These are phyloP conservation scores for Galerucella pusilla DNA, from an alignment of 2,888 invertebrate genomes.

Conservation along the genomic window DNA sequence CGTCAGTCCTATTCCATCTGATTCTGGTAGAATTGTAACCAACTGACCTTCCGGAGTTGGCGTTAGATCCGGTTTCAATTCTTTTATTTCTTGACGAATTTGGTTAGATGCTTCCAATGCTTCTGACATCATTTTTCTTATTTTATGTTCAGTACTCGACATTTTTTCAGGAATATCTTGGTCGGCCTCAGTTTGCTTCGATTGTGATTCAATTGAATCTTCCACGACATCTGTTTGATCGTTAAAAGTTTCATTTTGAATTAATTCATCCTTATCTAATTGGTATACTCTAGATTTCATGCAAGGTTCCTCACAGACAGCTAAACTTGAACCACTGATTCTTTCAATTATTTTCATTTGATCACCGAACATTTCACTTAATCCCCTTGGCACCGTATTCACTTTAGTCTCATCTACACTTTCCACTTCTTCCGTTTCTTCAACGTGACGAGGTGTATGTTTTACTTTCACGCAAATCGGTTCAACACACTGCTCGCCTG, in stretches of 20 bases:
- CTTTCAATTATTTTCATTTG: slow-evolving; percentile 48
- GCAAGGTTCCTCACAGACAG: slow-evolving; percentile 43
- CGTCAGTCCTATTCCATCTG: slow-evolving; percentile 51
- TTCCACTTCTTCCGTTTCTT: slow-evolving; percentile 22
- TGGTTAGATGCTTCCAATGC: slow-evolving; percentile 66
- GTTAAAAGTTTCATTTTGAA: not conserved
- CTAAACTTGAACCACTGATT: slow-evolving; percentile 41
- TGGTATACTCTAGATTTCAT: not conserved
- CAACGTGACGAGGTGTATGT: slow-evolving; percentile 47
- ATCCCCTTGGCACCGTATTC: slow-evolving; percentile 20
- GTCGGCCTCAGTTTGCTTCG: not conserved
- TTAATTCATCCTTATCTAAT: not conserved
- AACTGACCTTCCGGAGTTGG: slow-evolving; percentile 67
- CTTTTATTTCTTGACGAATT: slow-evolving; percentile 66
- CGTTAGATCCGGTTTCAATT: slow-evolving; percentile 67
- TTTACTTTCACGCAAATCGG: slow-evolving; percentile 57
- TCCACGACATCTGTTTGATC: not conserved
- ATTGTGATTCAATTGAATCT: not conserved
- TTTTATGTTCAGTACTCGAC: slow-evolving; percentile 54
- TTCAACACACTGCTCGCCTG: slow-evolving; percentile 51
- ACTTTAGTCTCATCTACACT: not conserved
- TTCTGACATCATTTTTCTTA: slow-evolving; percentile 65
- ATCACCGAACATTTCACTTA: slow-evolving; percentile 36
- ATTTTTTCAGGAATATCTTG: slow-evolving; percentile 36
- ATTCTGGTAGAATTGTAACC: slow-evolving; percentile 57